Evolutionary conservation across 2,888 invertebrate species (phyloP).

Genomic region (Limnephilus rhombicus): DNA sequence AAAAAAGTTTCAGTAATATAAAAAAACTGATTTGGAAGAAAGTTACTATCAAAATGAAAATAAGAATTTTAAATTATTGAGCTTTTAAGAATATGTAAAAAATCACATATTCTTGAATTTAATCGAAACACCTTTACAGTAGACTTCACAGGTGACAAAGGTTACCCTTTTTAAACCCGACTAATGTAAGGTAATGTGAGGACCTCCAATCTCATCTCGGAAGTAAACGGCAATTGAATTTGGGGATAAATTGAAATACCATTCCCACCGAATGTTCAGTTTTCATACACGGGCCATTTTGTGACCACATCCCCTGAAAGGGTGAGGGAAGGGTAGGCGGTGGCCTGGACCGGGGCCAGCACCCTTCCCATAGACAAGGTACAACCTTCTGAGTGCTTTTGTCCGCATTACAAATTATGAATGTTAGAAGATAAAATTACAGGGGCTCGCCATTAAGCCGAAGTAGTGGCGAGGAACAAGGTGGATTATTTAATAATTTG

Average conservation of each 20-base stretch:
- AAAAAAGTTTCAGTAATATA: too few species aligned
- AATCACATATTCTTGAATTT: not conserved
- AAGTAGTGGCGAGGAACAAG: not conserved
- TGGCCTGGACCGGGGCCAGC: not conserved
- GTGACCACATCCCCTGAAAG: conserved; percentile 22
- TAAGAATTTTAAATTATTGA: not conserved
- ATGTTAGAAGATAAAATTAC: conserved; percentile 37
- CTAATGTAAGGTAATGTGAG: not conserved
- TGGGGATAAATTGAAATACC: conserved; percentile 36
- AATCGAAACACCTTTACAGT: not conserved
- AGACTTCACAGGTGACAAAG: not conserved
- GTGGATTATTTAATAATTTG: conserved; percentile 41
- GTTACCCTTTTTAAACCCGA: not conserved
- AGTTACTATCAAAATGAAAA: too few species aligned
- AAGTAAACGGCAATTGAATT: conserved; percentile 36
- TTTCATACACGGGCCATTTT: conserved; percentile 42
- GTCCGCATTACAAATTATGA: conserved; percentile 51
- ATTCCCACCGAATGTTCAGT: conserved; percentile 28
- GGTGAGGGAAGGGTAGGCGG: not conserved
- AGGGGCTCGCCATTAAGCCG: conserved; percentile 24
- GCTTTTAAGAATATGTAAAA: not conserved
- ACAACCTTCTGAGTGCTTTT: conserved; percentile 42
- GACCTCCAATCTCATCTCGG: conserved; percentile 15
- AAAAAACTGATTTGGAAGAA: too few species aligned
- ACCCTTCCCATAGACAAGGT: not conserved